These are phyloP conservation scores for Falco naumanni DNA, from an alignment of 2,797 vertebrate species.

Conservation along the genomic window DNA sequence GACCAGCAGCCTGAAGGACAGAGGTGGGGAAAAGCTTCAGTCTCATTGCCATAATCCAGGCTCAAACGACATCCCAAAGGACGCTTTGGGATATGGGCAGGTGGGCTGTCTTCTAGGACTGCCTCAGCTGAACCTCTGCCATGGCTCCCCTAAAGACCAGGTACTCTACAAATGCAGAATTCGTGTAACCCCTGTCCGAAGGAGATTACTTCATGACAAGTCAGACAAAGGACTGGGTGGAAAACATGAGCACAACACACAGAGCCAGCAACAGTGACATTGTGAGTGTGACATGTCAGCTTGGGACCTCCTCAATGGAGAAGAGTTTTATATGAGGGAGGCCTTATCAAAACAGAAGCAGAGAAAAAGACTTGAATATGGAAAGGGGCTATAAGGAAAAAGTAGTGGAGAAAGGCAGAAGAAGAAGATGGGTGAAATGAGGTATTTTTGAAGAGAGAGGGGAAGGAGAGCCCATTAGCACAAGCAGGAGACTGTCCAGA, in stretches of 20 bases:
- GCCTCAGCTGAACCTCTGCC: background rate
- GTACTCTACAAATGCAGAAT: background rate
- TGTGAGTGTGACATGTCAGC: background rate
- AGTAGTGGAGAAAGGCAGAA: background rate
- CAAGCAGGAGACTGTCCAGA: constrained; percentile 3
- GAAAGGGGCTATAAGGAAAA: background rate
- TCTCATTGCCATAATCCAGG: background rate
- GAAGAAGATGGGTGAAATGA: background rate
- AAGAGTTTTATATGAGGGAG: background rate
- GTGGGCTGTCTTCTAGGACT: background rate
- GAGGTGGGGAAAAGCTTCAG: background rate
- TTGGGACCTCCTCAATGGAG: background rate
- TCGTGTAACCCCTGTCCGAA: fast-evolving
- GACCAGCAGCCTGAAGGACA: background rate
- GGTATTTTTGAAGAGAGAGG: background rate
- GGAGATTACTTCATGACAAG: fast-evolving
- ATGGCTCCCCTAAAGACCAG: background rate
- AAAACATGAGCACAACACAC: background rate
- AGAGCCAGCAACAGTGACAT: background rate
- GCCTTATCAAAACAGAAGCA: background rate
- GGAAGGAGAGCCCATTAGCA: background rate
- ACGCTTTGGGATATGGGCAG: background rate
- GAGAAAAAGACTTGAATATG: background rate
- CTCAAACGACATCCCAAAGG: background rate
- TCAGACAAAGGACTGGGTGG: background rate